Conservation (phyloP, 2,888 invertebrate genomes). For the Pollenia angustigena region DNA sequence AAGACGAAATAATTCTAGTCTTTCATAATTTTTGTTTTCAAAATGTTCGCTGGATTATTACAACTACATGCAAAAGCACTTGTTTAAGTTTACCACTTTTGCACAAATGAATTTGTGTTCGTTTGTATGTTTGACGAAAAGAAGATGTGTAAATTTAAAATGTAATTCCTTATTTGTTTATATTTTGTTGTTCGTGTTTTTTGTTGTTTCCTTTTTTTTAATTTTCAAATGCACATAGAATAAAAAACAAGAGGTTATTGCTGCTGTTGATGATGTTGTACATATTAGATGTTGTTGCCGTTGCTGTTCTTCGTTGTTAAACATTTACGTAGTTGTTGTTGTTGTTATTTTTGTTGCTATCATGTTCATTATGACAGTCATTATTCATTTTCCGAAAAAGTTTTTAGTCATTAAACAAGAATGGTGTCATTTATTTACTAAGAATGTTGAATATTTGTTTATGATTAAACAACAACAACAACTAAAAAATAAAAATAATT, state of each 20-base stretch:
- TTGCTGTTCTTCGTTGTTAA: slow-evolving; percentile 47
- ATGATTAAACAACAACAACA: neutral
- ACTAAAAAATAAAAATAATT: neutral
- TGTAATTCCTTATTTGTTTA: slow-evolving; percentile 57
- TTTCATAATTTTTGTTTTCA: too few species aligned
- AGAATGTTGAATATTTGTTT: slow-evolving; percentile 28
- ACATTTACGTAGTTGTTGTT: slow-evolving; percentile 35
- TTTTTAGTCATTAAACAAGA: slow-evolving; percentile 53
- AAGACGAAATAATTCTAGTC: too few species aligned
- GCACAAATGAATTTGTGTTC: neutral
- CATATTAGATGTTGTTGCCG: neutral
- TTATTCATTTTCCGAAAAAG: slow-evolving; percentile 50
- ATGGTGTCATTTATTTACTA: slow-evolving; percentile 53
- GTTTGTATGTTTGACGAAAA: slow-evolving; percentile 5
- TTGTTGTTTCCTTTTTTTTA: neutral
- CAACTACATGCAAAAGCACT: neutral
- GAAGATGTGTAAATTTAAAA: slow-evolving; percentile 56
- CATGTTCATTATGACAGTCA: slow-evolving; percentile 58
- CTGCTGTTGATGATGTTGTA: slow-evolving; percentile 9
- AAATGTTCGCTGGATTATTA: slow-evolving; percentile 12
- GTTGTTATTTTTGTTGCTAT: slow-evolving; percentile 31
- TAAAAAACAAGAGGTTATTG: slow-evolving; percentile 32
- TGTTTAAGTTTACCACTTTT: neutral
- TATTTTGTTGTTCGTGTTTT: slow-evolving; percentile 17
- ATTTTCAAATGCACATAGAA: slow-evolving; percentile 7